Conservation (phyloP, 2,888 invertebrate genomes). For the Griposia aprilina region DNA sequence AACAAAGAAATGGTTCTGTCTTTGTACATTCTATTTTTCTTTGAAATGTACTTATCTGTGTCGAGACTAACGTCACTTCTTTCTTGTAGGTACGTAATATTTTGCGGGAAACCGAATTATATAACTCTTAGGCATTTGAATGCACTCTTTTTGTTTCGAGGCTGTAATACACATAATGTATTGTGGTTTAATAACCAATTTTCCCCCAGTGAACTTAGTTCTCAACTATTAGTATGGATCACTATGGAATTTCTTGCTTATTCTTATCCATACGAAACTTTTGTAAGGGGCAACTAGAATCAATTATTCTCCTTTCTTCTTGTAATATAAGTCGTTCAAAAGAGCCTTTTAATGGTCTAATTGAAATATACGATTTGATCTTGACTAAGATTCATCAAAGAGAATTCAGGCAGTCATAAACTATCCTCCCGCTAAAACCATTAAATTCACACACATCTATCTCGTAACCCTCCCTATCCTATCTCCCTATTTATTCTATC, state of each 20-base stretch:
- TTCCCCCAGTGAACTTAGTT: background rate
- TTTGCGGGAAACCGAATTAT: background rate
- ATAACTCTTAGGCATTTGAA: background rate
- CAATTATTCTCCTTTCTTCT: background rate
- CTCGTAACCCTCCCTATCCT: background rate
- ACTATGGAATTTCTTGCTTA: background rate
- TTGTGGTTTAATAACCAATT: background rate
- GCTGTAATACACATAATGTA: background rate
- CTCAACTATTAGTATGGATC: background rate
- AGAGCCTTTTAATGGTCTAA: background rate
- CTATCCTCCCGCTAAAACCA: background rate
- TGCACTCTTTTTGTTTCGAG: background rate
- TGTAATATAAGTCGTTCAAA: background rate
- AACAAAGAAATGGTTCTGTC: slow-evolving; percentile 2
- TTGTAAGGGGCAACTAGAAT: no score
- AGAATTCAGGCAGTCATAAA: background rate
- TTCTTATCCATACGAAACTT: background rate
- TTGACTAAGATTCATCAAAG: background rate
- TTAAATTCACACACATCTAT: background rate
- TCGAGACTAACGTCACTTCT: background rate
- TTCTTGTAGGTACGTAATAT: background rate
- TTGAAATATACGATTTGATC: background rate
- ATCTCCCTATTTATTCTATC: background rate
- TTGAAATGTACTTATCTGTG: background rate
- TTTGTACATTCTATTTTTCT: background rate